Evolutionary conservation across 2,797 vertebrate genomes (phyloP), one percentile per base, ranked within the genome.

Genomic region (Dicrostonyx torquatus): DNA sequence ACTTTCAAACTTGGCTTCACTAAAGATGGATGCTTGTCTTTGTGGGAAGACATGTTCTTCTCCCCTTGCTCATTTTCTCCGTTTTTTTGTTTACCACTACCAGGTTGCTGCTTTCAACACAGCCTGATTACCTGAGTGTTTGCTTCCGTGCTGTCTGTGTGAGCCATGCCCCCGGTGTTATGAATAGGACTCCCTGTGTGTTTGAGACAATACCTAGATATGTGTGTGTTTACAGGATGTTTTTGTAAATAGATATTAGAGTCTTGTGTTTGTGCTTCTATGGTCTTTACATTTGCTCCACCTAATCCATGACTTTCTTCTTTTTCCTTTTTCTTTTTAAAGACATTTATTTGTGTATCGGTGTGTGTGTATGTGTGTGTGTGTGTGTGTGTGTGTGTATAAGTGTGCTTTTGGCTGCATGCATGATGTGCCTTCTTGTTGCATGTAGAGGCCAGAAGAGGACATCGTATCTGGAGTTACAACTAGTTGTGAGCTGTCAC

Each of bases 231-330:
- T 79, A 29, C 2, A 78, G 58, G 72, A 87, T 15, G 10, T 86
- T 93, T 78, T 78, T 50, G 37, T 83, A 80, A 73, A 50, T 82
- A 40, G 14, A 50, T 84, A 4, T 83, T 37, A n/a, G 58, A 66
- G 62, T 75, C 75, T 84, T 72, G 22, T 62, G 72, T 76, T 31
- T 62, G 26, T 70, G 31, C 12, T 40, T 83, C 1, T 34, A 34
- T 60, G 66, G 64, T 86, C 75, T 50, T 82, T 77, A 92, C 62
- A 20, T 76, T 96, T 96, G 84, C 55, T 73, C 89, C 31, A 43
- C 83, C 3, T 73, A 48, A 75, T 20, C 22, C 4, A 26, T 70
- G 55, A 48, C 82, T 87, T 95, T 75, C 82, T 77, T 77, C 10
- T 55, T 93, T 88, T 92, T 70, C n/a, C 40, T 34, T 66, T 26